phyloP scores from a whole-genome alignment of 1,140 invertebrate genomes.

The Drosophila pruinosa region DNA sequence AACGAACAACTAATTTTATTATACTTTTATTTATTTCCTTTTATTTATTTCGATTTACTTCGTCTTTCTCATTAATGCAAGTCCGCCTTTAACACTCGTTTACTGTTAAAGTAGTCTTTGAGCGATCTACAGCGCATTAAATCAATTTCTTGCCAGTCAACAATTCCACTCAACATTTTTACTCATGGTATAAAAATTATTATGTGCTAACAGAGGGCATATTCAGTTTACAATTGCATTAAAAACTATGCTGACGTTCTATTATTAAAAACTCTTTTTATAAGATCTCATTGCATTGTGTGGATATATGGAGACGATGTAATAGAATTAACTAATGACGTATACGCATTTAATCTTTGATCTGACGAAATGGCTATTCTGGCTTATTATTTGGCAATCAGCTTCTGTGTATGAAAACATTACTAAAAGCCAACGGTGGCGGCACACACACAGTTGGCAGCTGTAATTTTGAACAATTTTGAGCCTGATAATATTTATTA shows the following conservation, averaged over 20 bases:
- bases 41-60: too few relatives aligned
- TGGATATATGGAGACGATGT: too few relatives aligned
- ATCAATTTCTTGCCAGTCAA: conserved; percentile 4
- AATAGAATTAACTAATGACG: neutral
- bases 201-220: neutral
- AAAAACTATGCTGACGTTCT: too few relatives aligned
- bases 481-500: conserved; percentile 75
- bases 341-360: neutral
- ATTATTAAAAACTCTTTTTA: too few relatives aligned
- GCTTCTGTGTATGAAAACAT: conserved; percentile 36
- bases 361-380: neutral
- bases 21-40: too few relatives aligned
- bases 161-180: neutral
- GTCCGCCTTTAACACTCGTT: neutral
- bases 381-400: conserved; percentile 9
- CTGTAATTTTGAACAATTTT: conserved; percentile 65
- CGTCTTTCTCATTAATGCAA: too few relatives aligned
- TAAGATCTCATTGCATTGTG: neutral
- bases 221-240: too few relatives aligned
- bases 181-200: neutral
- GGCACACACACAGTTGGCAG: conserved; percentile 13
- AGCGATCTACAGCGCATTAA: neutral
- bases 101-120: neutral
- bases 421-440: conserved; percentile 29
- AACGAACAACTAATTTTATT: too few relatives aligned